A percentile compares a stretch with the other conserved stretches of the same genome.
These are phyloP conservation scores for Australoheros facetus DNA, from an alignment of 2,797 vertebrate species.

Conservation along the genomic window DNA sequence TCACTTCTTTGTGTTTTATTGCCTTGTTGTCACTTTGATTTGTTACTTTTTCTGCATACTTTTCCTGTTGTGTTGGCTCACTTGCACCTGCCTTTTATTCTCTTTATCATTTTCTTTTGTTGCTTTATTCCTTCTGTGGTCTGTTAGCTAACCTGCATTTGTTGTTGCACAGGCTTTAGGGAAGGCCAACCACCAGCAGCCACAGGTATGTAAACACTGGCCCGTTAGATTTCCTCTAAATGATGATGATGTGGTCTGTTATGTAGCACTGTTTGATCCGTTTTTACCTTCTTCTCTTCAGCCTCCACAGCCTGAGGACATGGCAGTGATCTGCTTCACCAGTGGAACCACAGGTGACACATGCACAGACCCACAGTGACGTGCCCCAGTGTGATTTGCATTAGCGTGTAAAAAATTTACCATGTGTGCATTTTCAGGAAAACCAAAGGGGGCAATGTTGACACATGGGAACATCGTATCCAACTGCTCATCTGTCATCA, in stretches of 20 bases:
- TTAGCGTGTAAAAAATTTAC: background rate
- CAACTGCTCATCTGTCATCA: constrained; percentile 91
- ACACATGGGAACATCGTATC: constrained; percentile 91
- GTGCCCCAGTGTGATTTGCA: background rate
- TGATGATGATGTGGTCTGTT: background rate
- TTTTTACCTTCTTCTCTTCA: constrained; percentile 46
- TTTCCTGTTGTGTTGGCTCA: background rate
- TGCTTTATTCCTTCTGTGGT: background rate
- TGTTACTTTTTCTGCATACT: background rate
- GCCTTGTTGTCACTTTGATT: background rate
- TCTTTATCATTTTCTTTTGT: background rate
- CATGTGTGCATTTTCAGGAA: constrained; percentile 74
- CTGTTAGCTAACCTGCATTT: background rate
- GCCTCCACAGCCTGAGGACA: constrained; percentile 87
- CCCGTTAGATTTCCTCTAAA: background rate
- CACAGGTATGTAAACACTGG: constrained; percentile 66
- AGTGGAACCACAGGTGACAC: constrained; percentile 90
- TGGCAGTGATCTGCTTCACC: constrained; percentile 92
- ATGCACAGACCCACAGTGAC: background rate
- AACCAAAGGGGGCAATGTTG: constrained; percentile 93
- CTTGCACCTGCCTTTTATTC: too few relatives aligned
- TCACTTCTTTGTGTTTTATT: background rate
- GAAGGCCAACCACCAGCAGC: constrained; percentile 63
- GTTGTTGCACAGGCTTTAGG: constrained; percentile 68
- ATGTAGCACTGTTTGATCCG: background rate